phyloP scores from a whole-genome alignment of 2,888 invertebrate genomes.

The Heteropelma amictum region DNA sequence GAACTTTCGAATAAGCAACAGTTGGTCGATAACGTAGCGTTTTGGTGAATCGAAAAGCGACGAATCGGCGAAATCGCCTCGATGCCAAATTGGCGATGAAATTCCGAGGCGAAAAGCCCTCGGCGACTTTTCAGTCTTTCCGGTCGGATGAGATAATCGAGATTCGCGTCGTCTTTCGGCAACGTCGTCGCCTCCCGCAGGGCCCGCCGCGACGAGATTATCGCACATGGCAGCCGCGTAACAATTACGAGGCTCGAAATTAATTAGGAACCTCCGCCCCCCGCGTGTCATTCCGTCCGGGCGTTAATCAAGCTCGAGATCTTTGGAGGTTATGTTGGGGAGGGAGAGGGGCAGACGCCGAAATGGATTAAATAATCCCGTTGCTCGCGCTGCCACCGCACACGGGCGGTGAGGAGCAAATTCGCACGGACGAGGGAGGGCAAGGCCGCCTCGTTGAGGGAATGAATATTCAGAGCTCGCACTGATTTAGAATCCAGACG shows the following conservation, averaged over 20 bases:
- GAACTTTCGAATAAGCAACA: conserved; percentile 55
- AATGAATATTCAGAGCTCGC: conserved; percentile 51
- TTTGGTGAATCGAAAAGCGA: neutral
- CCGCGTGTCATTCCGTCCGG: neutral
- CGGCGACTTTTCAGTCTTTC: too few relatives aligned
- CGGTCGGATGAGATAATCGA: too few relatives aligned
- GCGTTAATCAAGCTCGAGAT: neutral
- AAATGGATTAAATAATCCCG: conserved; percentile 7
- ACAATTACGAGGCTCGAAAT: neutral
- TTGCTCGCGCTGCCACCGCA: conserved; percentile 1
- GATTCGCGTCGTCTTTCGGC: too few relatives aligned
- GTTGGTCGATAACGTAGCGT: conserved; percentile 34
- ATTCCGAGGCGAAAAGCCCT: too few relatives aligned
- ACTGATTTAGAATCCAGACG: conserved; percentile 43
- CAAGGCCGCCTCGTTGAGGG: conserved; percentile 4
- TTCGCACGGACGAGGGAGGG: neutral
- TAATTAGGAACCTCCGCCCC: too few relatives aligned
- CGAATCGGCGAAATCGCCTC: too few relatives aligned
- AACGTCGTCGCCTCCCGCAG: too few relatives aligned
- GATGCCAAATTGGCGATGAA: too few relatives aligned
- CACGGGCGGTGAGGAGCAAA: conserved; percentile 12
- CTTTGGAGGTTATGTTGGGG: neutral
- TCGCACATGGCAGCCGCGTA: too few relatives aligned
- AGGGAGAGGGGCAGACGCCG: neutral
- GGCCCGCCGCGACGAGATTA: too few relatives aligned